Evolutionary conservation across 2,113 vertebrate species (phyloP), one percentile per base, ranked within the genome.

Genomic region (Stegastes partitus): DNA sequence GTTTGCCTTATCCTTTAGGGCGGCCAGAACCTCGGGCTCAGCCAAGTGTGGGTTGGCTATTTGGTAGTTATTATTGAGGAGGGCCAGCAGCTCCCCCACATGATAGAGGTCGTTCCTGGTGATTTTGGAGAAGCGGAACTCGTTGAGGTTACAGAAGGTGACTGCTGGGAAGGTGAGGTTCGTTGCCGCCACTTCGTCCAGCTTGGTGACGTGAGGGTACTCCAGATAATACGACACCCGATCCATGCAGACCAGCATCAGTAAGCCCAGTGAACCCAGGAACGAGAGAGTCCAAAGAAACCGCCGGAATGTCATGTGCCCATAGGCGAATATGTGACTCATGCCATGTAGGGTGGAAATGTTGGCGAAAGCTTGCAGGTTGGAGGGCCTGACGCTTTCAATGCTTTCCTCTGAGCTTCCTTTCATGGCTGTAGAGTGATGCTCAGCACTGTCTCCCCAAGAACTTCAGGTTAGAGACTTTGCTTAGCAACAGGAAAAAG

Each of bases 81-180:
- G 93, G 4, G 95, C 96, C 82, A 97, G 93, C 71, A 97, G 93
- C 88, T 95, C 95, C 9, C 96, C 96, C 10, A 95, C 96, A 18
- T 97, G 96, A 93, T 96, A 97, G 64, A 97, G 94, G 90, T 97
- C 96, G 70, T 97, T 96, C 80, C 88, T 94, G 72, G 95, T 95
- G 91, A 97, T 95, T 90, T 92, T 95, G 83, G 96, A 96, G 94
- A 96, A 96, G 78, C 96, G 96, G 82, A 96, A 96, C 88, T 96
- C 95, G 12, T 97, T 97, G 86, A 97, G 95, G 92, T 97, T 97
- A 89, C 96, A 97, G 91, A 97, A 93, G 82, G 96, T 97, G 75
- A 97, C 85, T 4, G 96, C 93, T 0, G 96, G 96, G 89, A 97
- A 97, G 72, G 96, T 96, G 79, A 97, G 96, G 94, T 95, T 96